Percentiles rank a stretch among this genome's conserved stretches.
Evolutionary conservation across 2,888 invertebrate genomes (phyloP).

Genomic region (Nephrocerus scutellatus): DNA sequence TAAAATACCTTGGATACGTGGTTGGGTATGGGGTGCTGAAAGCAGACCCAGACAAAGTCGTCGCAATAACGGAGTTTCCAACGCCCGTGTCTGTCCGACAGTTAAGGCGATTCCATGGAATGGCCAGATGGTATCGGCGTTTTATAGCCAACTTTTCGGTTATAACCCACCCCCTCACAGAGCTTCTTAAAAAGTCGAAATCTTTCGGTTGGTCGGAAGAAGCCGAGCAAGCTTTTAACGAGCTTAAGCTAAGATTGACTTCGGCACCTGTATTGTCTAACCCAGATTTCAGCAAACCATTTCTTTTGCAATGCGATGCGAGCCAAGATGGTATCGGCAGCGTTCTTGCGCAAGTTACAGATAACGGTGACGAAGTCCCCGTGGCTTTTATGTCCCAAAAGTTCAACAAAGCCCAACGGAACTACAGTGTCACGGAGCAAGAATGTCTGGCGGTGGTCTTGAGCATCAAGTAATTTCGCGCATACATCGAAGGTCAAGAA

Average conservation of each 20-base stretch:
- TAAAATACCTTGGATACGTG: slow-evolving; percentile 5
- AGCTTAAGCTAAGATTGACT: slow-evolving; percentile 7
- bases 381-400: slow-evolving; percentile 17
- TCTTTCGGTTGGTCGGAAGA: slow-evolving; percentile 7
- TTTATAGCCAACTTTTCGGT: slow-evolving; percentile 7
- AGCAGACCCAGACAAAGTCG: neutral
- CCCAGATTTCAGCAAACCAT: slow-evolving; percentile 15
- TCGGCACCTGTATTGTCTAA: slow-evolving; percentile 12
- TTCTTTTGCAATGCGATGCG: slow-evolving; percentile 17
- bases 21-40: slow-evolving; percentile 2
- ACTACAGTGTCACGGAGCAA: slow-evolving; percentile 17
- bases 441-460: slow-evolving; percentile 16
- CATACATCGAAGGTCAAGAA: slow-evolving; percentile 16
- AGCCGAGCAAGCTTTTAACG: slow-evolving; percentile 5
- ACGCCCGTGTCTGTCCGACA: slow-evolving; percentile 12
- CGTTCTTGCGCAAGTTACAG: slow-evolving; percentile 15
- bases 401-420: slow-evolving; percentile 12
- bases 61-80: too few species aligned
- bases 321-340: slow-evolving; percentile 12
- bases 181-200: neutral
- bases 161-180: neutral
- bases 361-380: slow-evolving; percentile 9
- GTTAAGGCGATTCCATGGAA: slow-evolving; percentile 7
- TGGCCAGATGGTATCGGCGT: slow-evolving; percentile 8
- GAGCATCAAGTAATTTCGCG: slow-evolving; percentile 14